phyloP scores from a whole-genome alignment of 2,797 vertebrate species.

The Sebastes trivittatus region DNA sequence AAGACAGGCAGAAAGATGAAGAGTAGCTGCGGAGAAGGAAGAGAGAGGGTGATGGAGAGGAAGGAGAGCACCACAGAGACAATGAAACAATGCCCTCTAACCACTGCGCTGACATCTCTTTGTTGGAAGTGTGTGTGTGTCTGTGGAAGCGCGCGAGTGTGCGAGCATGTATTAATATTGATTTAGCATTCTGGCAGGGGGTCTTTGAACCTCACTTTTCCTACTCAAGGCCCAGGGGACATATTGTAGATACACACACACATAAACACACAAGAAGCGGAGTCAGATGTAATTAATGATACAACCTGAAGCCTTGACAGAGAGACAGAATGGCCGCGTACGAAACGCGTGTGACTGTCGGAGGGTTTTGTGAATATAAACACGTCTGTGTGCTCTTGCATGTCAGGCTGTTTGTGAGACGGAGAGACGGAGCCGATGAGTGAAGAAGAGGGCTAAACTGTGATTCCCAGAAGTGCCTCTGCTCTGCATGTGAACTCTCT shows the following conservation, averaged over 20 bases:
- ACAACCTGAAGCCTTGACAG: constrained; percentile 60
- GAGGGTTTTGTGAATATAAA: constrained; percentile 30
- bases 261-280: constrained; percentile 40
- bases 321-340: constrained; percentile 37
- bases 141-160: constrained; percentile 44
- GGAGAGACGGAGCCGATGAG: constrained; percentile 19
- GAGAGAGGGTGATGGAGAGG: constrained; percentile 44
- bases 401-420: constrained; percentile 36
- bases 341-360: not conserved
- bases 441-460: constrained; percentile 53
- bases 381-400: constrained; percentile 19
- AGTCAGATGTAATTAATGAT: constrained; percentile 75
- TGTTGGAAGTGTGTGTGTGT: constrained; percentile 84
- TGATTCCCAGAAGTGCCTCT: constrained; percentile 62
- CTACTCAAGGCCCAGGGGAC: constrained; percentile 80
- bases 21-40: constrained; percentile 15
- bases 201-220: constrained; percentile 89
- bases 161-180: constrained; percentile 89
- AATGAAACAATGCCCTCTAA: constrained; percentile 82
- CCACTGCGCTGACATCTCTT: constrained; percentile 83
- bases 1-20: constrained; percentile 7
- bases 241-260: constrained; percentile 40
- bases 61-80: constrained; percentile 59
- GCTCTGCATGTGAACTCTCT: constrained; percentile 69
- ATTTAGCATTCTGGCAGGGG: constrained; percentile 92